Base-by-base conservation (phyloP, 2,113 vertebrate species). In the Tragelaphus imberbis region DNA sequence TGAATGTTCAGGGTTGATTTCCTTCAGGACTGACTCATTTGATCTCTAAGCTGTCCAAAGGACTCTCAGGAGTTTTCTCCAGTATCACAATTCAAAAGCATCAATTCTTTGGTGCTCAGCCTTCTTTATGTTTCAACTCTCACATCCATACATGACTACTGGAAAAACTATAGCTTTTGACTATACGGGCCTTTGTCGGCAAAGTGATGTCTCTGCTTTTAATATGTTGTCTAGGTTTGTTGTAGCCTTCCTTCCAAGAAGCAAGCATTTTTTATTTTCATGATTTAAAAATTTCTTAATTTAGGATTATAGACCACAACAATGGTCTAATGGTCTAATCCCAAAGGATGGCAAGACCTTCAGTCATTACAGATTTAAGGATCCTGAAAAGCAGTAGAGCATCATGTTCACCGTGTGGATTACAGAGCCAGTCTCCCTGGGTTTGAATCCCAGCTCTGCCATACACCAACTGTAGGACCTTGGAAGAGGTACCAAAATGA, bases 321-420 rank as follows among this genome's bases (percentile, higher is more conserved):
- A 44, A 44, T 44, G 44, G 44, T 44, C 44, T 44, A 44, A 44
- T 44, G 44, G 44, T 44, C 44, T 44, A 44, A 44, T 19, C 55
- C 8, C 5, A 86, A 56, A 96, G 85, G n/a, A 23, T 9, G 44
- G 16, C 49, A 58, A 49, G 61, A 8, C 6, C 33, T 36, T 92
- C 27, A 36, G 10, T 63, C 53, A 14, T 75, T 59, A n/a, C 51
- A 10, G 27, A n/a, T 2, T 19, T 33, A 16, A 49, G 68, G 92
- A 5, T 23, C 53, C 79, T 3, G 17, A 36, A 27, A 88, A 44
- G 28, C 12, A 12, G 30, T 2, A n/a, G 0, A 28, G 56, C 63
- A 55, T 44, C 2, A 1, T n/a, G 77, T 23, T 80, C 17, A 7
- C 44, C 0, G 4, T 0, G 2, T 0, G n/a, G 17, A 33, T 21